Conservation (phyloP, 1,140 invertebrate species). For the Polypedilum vanderplanki region DNA sequence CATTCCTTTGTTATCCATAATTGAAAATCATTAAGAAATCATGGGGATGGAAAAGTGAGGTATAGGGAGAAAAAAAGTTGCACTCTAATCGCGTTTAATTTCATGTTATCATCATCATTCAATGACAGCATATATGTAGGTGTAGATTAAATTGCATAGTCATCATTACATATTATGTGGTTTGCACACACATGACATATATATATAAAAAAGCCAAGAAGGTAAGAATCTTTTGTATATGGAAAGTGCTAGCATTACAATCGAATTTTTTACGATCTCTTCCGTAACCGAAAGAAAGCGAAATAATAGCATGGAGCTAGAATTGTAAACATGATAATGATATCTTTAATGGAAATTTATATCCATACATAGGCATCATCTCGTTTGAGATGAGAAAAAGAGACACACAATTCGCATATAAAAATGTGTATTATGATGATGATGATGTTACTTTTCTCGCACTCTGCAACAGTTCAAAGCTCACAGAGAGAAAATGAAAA, state of each 20-base stretch:
- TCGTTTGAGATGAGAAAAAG: neutral
- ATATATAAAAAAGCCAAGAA: neutral
- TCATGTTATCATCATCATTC: conserved; percentile 10
- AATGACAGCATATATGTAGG: neutral
- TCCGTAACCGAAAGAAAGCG: neutral
- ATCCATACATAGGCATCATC: neutral
- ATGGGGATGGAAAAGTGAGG: neutral
- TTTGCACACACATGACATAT: neutral
- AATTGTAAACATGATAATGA: conserved; percentile 27
- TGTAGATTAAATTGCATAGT: conserved; percentile 6
- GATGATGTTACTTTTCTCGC: conserved; percentile 2
- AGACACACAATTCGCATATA: neutral
- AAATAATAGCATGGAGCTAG: neutral
- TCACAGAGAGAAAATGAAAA: neutral
- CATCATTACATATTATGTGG: conserved; percentile 11
- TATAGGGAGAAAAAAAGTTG: neutral
- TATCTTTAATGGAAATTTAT: conserved; percentile 28
- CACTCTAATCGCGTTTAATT: conserved; percentile 26
- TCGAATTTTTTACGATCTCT: conserved; percentile 12
- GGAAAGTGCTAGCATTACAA: conserved; percentile 16
- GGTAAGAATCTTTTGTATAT: neutral
- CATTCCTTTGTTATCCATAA: neutral
- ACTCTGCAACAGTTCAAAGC: neutral
- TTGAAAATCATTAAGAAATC: conserved; percentile 27
- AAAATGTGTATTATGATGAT: conserved; percentile 7